Conservation (phyloP, 2,888 invertebrate species). For the Drosophila infuscata region DNA sequence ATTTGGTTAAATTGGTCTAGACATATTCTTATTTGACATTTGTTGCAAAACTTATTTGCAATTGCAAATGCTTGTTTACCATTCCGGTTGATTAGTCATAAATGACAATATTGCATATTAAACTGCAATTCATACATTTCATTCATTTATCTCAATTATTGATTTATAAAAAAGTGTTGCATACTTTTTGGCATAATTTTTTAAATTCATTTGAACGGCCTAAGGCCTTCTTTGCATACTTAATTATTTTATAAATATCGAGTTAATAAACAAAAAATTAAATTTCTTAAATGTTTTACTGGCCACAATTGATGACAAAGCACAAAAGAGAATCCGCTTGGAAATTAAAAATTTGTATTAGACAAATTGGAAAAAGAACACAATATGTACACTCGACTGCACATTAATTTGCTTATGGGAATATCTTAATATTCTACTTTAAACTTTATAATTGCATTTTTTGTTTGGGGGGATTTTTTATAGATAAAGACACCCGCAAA, state of each 20-base stretch:
- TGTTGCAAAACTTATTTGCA: constrained; percentile 10
- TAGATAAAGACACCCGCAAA: background rate
- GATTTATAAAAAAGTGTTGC: constrained; percentile 10
- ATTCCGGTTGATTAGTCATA: constrained; percentile 6
- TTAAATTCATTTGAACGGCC: constrained; percentile 2
- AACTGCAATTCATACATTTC: constrained; percentile 4
- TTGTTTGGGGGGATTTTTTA: background rate
- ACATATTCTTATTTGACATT: constrained; percentile 44
- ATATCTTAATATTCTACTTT: constrained; percentile 38
- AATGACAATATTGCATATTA: constrained; percentile 14
- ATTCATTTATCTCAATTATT: background rate
- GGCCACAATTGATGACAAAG: background rate
- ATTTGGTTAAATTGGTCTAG: constrained; percentile 68
- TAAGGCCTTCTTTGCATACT: background rate
- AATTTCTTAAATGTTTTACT: background rate
- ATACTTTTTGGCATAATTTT: constrained; percentile 24
- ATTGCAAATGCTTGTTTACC: constrained; percentile 1
- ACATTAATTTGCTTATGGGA: constrained; percentile 35
- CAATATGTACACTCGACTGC: constrained; percentile 29
- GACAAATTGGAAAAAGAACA: constrained; percentile 9
- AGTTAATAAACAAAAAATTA: background rate
- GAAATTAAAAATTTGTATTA: background rate
- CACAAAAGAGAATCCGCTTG: background rate
- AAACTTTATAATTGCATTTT: constrained; percentile 54
- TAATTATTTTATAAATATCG: background rate